Evolutionary conservation across 2,888 invertebrate species (phyloP), one percentile per base, ranked within the genome.

Genomic region (Eilema griseolum): DNA sequence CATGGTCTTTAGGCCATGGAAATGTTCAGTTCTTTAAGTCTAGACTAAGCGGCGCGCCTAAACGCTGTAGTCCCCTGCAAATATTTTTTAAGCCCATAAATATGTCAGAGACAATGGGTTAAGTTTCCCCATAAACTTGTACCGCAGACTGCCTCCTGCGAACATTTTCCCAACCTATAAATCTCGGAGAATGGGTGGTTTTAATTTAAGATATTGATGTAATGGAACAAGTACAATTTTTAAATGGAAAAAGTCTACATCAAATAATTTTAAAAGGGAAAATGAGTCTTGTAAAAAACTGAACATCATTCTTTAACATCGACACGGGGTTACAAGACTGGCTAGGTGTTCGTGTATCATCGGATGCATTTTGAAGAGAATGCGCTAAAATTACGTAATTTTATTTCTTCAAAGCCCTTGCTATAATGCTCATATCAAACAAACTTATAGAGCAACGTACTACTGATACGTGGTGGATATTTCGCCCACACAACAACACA

Each of bases 111-210:
- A 72, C 52, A 80, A 71, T 65, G 37, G 31, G 3, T 20, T 2
- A 73, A 81, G 70, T 75, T 78, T 73, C 61, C 67, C 52, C 23
- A 64, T 75, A 71, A 68, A 67, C 52, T 26, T 11, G 14, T 41
- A 69, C n/a, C 63, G 67, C 23, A 72, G 23, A 67, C 26, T 23
- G 3, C 14, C 33, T 66, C n/a, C 31, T 37, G 24, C 3, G 46
- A 61, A 67, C 56, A 61, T 77, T 66, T 66, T 16, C 31, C 41
- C 63, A 63, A 72, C 71, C 33, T 46, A 65, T 62, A 67, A 69
- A 66, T 69, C 14, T 61, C 26, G 8, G 16, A 1, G 24, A 41
- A 10, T n/a, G 41, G 11, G 26, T 26, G 11, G 33, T 14, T 23
- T 37, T 62, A 8, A 24, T 62, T 24, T 62, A 24, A 14, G 8